Evolutionary conservation across 2,888 invertebrate species (phyloP).

Genomic region (Gari tellinella): DNA sequence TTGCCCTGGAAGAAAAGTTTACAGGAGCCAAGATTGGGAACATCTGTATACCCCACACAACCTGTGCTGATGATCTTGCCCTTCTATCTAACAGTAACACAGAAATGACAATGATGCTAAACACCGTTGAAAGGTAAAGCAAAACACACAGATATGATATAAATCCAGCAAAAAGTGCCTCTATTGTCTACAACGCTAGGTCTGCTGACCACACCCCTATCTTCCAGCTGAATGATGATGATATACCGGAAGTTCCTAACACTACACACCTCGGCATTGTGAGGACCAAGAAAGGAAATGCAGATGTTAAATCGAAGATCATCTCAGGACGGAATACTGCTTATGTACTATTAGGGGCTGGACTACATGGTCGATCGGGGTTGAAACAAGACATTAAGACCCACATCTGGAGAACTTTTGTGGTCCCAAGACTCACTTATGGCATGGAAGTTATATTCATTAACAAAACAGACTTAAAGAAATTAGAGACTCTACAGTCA

Average conservation of each 20-base stretch:
- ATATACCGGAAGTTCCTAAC: not conserved
- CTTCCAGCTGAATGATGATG: too few species aligned
- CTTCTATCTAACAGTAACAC: not conserved
- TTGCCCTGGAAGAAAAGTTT: conserved; percentile 10
- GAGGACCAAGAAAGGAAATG: not conserved
- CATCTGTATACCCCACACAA: conserved; percentile 2
- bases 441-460: not conserved
- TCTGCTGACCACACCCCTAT: too few species aligned
- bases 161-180: conserved; percentile 7
- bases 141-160: conserved; percentile 2
- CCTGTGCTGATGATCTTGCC: conserved; percentile 14
- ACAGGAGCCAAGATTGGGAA: conserved; percentile 15
- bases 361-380: conserved; percentile 9
- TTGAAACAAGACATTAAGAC: not conserved
- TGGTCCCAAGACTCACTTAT: not conserved
- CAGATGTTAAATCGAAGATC: conserved; percentile 1
- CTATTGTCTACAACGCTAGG: not conserved
- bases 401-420: not conserved
- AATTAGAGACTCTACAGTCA: not conserved
- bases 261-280: conserved; percentile 3
- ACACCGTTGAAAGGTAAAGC: conserved; percentile 3
- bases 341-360: too few species aligned
- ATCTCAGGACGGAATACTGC: too few species aligned
- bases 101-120: conserved; percentile 1
- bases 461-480: not conserved